phyloP scores from a whole-genome alignment of 92 coral and sea anemone species.

The Porites divaricata region DNA sequence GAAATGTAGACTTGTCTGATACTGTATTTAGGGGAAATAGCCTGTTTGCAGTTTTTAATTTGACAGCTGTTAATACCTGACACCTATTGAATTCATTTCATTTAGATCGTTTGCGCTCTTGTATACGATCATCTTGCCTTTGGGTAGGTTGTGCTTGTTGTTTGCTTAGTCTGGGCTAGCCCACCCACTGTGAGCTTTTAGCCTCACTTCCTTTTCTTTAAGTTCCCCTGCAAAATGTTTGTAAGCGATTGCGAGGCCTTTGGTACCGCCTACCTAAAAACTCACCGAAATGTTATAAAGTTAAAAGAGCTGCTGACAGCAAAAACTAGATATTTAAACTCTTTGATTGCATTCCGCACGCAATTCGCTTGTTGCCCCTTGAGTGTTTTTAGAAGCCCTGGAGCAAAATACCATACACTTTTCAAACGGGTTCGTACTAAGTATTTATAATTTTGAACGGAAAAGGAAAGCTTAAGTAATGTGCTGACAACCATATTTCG shows the following conservation, averaged over 20 bases:
- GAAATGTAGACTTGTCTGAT: not conserved
- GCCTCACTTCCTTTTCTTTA: too few species aligned
- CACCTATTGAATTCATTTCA: not conserved
- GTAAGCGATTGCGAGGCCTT: too few species aligned
- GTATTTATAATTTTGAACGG: not conserved
- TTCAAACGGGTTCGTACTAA: too few species aligned
- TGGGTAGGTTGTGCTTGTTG: not conserved
- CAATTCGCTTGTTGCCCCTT: not conserved
- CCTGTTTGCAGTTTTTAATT: not conserved
- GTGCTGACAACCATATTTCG: slow-evolving; percentile 19
- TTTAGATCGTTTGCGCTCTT: slow-evolving; percentile 3
- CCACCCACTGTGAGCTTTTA: not conserved
- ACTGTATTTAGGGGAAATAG: not conserved
- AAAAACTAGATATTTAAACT: slow-evolving; percentile 3
- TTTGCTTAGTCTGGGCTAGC: not conserved
- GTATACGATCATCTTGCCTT: not conserved
- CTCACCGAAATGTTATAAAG: not conserved
- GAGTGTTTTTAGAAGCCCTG: not conserved
- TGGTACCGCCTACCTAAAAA: not conserved
- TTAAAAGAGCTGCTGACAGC: slow-evolving; percentile 2
- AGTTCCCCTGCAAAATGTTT: too few species aligned
- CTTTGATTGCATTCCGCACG: not conserved
- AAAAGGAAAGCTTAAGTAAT: not conserved
- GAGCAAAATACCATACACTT: not conserved
- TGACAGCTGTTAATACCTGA: not conserved